phyloP scores from a whole-genome alignment of 1,140 invertebrate genomes.

The Drosophila hydei region DNA sequence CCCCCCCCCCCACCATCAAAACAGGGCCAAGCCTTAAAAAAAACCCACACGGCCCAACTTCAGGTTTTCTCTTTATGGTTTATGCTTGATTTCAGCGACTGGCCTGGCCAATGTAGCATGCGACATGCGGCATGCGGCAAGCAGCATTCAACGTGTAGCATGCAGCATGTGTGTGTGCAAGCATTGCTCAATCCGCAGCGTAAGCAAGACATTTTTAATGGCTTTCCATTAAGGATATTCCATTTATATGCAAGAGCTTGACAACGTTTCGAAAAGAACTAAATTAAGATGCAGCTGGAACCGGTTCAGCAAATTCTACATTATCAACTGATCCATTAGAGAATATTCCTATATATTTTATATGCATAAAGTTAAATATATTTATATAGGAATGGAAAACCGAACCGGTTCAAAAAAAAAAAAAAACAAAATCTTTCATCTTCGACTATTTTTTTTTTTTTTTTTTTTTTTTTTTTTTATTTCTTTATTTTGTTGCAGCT shows the following conservation, averaged over 20 bases:
- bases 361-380: no score
- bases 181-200: slow-evolving; percentile 4
- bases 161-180: neutral
- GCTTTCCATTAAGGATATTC: neutral
- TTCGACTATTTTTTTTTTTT: no score
- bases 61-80: slow-evolving; percentile 34
- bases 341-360: no score
- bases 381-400: no score
- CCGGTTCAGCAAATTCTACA: no score
- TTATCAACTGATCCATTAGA: no score
- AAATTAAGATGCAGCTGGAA: no score
- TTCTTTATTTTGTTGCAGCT: no score
- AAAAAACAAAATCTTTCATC: no score
- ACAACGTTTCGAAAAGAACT: no score
- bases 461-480: no score
- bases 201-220: neutral
- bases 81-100: slow-evolving; percentile 15
- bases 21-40: slow-evolving; percentile 29
- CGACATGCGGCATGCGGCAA: neutral
- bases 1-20: neutral
- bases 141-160: neutral
- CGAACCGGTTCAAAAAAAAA: neutral
- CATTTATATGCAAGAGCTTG: neutral
- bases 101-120: no score
- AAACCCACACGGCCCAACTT: slow-evolving; percentile 24